Conservation (phyloP, 1,140 invertebrate genomes). For the Drosophila miranda region DNA sequence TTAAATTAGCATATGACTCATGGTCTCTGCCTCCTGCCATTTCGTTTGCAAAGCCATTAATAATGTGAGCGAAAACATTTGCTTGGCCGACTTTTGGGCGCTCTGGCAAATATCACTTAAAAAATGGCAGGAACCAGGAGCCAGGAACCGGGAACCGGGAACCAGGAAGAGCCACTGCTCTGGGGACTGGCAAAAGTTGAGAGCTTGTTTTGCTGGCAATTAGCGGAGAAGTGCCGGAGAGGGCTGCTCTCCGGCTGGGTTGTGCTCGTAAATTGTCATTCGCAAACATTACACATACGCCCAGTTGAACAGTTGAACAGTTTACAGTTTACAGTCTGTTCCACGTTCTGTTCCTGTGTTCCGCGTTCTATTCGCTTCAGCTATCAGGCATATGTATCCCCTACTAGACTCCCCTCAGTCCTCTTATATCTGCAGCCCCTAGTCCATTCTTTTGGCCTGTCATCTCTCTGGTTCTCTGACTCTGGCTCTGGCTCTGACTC, state of each 20-base stretch:
- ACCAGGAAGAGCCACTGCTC: background rate
- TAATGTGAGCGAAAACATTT: constrained; percentile 52
- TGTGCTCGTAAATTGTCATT: constrained; percentile 64
- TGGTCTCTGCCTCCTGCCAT: background rate
- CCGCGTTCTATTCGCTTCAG: background rate
- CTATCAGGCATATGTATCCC: too few relatives aligned
- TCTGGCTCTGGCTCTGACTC: constrained; percentile 34
- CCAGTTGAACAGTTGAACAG: constrained; percentile 54
- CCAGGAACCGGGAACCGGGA: background rate
- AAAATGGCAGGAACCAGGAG: constrained; percentile 2
- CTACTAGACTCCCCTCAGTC: too few relatives aligned
- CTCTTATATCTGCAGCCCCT: too few relatives aligned
- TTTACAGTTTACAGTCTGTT: constrained; percentile 3
- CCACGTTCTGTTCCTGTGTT: constrained; percentile 18
- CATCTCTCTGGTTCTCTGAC: constrained; percentile 24
- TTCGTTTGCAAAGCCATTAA: constrained; percentile 67
- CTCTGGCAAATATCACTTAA: constrained; percentile 61
- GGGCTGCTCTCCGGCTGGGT: too few relatives aligned
- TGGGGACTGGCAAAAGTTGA: background rate
- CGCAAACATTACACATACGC: constrained; percentile 79
- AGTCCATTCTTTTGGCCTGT: too few relatives aligned
- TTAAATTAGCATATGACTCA: constrained; percentile 76
- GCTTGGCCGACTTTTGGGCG: constrained; percentile 49
- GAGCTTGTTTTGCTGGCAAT: constrained; percentile 59
- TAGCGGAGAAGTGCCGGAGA: constrained; percentile 38